A percentile compares a stretch with the other conserved stretches of the same genome.
Conservation (phyloP, 2,888 invertebrate species). For the Sphaerophoria rueppellii region DNA sequence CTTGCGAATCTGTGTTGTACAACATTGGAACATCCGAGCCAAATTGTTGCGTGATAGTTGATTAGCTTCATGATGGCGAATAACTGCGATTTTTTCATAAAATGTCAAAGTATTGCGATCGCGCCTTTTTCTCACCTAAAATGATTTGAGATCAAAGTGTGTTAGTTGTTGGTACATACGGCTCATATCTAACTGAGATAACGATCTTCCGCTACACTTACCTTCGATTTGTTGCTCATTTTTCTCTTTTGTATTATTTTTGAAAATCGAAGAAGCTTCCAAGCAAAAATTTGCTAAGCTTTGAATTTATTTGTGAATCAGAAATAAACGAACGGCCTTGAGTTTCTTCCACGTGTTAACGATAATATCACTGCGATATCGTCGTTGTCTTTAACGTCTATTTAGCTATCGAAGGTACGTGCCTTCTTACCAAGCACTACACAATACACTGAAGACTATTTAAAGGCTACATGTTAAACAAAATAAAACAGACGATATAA, state of each 20-base stretch:
- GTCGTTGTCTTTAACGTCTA: background rate
- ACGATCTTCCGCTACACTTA: background rate
- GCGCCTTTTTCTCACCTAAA: constrained; percentile 77
- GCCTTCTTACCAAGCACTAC: constrained; percentile 43
- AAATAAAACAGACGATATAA: constrained; percentile 30
- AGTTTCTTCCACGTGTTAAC: constrained; percentile 23
- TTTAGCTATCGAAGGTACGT: background rate
- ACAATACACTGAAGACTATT: constrained; percentile 50
- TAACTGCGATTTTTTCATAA: constrained; percentile 81
- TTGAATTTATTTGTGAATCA: background rate
- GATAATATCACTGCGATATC: constrained; percentile 41
- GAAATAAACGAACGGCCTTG: constrained; percentile 44
- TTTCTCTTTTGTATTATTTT: constrained; percentile 4
- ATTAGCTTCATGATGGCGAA: constrained; percentile 80
- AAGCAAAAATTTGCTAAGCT: background rate
- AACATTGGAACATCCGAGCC: constrained; percentile 81
- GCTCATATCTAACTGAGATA: background rate
- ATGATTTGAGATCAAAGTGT: background rate
- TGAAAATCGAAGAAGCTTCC: background rate
- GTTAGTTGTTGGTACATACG: background rate
- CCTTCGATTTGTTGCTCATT: constrained; percentile 15
- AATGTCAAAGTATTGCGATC: constrained; percentile 80
- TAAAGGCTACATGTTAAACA: constrained; percentile 42
- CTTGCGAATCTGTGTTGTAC: constrained; percentile 80
- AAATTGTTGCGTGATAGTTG: constrained; percentile 80